Evolutionary conservation across 2,888 invertebrate species (phyloP), one percentile per base, ranked within the genome.

Genomic region (Caenorhabditis sinica): DNA sequence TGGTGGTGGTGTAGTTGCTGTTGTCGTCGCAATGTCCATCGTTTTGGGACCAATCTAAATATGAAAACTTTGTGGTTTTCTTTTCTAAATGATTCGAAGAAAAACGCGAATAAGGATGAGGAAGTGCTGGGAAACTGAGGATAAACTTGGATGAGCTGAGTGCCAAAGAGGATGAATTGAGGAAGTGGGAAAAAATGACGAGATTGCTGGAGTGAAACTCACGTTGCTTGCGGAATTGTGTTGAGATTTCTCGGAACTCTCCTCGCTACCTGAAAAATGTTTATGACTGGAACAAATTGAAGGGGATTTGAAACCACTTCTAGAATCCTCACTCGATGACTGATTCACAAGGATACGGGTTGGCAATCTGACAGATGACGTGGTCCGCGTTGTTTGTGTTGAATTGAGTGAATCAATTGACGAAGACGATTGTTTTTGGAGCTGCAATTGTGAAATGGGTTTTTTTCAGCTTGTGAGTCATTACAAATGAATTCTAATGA

Each of bases 361-460:
- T 33, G 82, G 80, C 23, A 84, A 69, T 66, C 71, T 45, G 40
- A 86, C 56, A 15, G 80, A 65, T 49, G 82, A 79, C 58, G 82
- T 75, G 36, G 86, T 82, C 30, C 81, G 65, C 0, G 86, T 77
- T 49, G 87, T 87, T 76, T 87, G 77, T 66, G 82, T 79, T 36
- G 87, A 87, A 79, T 86, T 86, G 13, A 86, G 76, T 53, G 87
- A 87, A 61, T 87, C 87, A 58, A 82, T 76, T 11, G 87, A 87
- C 36, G 86, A 86, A 17, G 83, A 76, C 53, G 76, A 85, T 71
- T 77, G 80, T 81, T 82, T 74, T 75, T 72, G 82, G 65, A 82
- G 79, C 86, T 87, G 74, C 53, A 85, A 82, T 71, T 63, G 23
- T 36, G 61, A 33, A 40, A 60, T 61, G 66, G 33, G 56, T 60